Evolutionary conservation across 2,113 vertebrate species (phyloP), one percentile per base, ranked within the genome.

Genomic region (Mesoclemmys tuberculata): DNA sequence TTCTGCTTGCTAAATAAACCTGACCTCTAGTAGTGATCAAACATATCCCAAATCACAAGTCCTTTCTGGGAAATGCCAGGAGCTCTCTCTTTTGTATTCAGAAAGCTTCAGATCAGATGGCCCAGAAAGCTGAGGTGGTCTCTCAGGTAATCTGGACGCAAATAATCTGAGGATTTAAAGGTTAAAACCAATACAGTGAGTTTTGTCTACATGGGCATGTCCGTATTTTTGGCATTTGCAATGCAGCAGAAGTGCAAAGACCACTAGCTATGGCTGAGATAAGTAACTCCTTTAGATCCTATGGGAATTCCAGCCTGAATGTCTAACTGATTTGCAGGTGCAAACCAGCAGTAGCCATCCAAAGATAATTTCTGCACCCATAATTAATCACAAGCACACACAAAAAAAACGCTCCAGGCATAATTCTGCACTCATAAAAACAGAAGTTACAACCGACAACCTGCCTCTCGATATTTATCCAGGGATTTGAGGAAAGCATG

Each of bases 291-390:
- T 86, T 88, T 80, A 54, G 81, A 87, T 80, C 5, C 82, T 27
- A 27, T 58, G 10, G 56, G 24, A 58, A 58, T 27, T 58, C 85
- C 94, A 91, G 95, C 14, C 51, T 52, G 18, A 52, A 52, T 52
- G 51, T 52, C 56, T 79, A 87, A 38, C 84, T 97, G 93, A 96
- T 52, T 95, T 94, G 64, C 51, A 86, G 81, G 78, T 6, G 4
- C 64, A 91, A 95, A 93, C 29, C 88, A 80, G 89, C 61, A 84
- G 52, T 41, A 93, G 83, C 80, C 0, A 0, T 58, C 68, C 56
- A 29, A 27, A 94, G 58, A 16, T 52, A 16, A 52, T 52, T 24
- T 91, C 80, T 95, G 58, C 79, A 91, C 93, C 88, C 86, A 51
- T n/a, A 91, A 74, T 87, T 93, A 93, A 81, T 84, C 75, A 85